Conservation (phyloP, 2,888 invertebrate genomes). For the Arenicola marina region DNA sequence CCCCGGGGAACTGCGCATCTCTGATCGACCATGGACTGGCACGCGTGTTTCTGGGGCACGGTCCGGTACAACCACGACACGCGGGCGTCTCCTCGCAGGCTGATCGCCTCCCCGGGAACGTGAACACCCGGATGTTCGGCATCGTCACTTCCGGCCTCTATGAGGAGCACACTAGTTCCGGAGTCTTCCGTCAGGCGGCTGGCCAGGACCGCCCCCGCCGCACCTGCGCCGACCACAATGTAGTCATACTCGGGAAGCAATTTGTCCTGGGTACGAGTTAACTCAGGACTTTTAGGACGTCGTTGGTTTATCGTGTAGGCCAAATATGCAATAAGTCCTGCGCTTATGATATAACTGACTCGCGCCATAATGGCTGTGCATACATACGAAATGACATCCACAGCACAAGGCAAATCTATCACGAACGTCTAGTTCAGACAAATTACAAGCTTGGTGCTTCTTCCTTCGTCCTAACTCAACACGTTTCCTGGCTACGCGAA, state of each 20-base stretch:
- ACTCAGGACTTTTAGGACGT: no score
- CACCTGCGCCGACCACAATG: constrained; percentile 41
- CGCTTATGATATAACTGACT: no score
- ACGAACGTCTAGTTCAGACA: no score
- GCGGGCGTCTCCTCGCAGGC: constrained; percentile 66
- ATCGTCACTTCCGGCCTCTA: constrained; percentile 39
- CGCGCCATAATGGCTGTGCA: no score
- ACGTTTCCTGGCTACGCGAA: no score
- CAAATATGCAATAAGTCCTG: no score
- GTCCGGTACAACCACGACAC: constrained; percentile 71
- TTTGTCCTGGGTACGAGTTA: no score
- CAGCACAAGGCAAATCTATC: no score
- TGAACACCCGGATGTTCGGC: constrained; percentile 26
- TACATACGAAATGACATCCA: no score
- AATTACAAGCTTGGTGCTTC: no score
- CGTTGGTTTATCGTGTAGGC: no score
- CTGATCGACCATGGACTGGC: not conserved
- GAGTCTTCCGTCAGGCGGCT: constrained; percentile 42
- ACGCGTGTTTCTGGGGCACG: constrained; percentile 59
- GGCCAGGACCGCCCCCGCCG: constrained; percentile 46
- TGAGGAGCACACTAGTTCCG: constrained; percentile 35
- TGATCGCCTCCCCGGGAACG: constrained; percentile 29
- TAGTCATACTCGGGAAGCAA: not conserved
- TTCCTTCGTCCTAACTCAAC: no score
- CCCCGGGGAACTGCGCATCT: constrained; percentile 70